Evolutionary conservation across 2,888 invertebrate species (phyloP).

Genomic region (Lasiommata megera): DNA sequence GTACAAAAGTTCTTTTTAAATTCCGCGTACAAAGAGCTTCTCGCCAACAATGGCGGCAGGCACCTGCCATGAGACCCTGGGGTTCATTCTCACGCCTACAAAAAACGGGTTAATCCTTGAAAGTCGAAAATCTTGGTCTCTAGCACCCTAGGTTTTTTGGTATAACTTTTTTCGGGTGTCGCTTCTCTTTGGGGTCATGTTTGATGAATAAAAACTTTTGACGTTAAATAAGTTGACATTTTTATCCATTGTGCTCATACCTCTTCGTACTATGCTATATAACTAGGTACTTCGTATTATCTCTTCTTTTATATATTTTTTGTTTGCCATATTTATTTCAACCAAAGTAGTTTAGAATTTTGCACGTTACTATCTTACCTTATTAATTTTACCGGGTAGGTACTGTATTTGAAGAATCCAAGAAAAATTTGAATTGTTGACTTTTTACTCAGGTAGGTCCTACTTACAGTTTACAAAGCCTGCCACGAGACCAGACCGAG

Average conservation of each 20-base stretch:
- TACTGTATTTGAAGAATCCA: no score
- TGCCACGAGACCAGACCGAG: no score
- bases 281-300: neutral
- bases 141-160: constrained; percentile 2
- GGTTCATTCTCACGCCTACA: constrained; percentile 61
- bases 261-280: neutral
- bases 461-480: no score
- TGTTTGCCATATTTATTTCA: no score
- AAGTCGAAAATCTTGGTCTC: constrained; percentile 11
- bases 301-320: no score
- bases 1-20: constrained; percentile 20
- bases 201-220: neutral
- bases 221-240: neutral
- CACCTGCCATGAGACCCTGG: constrained; percentile 56
- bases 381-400: no score
- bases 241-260: neutral
- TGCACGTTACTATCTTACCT: no score
- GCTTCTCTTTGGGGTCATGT: constrained; percentile 1
- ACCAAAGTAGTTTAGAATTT: no score
- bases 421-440: no score
- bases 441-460: no score
- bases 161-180: constrained; percentile 10
- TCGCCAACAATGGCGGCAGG: constrained; percentile 23
- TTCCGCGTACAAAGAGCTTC: constrained; percentile 33
- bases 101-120: constrained; percentile 61